These are phyloP conservation scores for Leucophenga varia DNA, from an alignment of 1,140 invertebrate species.

Conservation along the genomic window DNA sequence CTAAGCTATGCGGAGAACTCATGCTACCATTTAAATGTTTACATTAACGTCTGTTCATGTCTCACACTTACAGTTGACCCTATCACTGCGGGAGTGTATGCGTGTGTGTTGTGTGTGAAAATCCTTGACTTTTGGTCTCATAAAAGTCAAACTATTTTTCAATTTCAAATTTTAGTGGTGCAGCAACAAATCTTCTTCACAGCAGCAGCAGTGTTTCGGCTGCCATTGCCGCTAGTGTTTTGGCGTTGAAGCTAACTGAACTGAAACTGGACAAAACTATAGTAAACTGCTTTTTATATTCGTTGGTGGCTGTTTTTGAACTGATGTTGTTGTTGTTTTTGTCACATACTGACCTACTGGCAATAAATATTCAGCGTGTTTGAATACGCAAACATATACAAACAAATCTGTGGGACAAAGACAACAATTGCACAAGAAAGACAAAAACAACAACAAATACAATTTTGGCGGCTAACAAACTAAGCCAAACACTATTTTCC, in stretches of 20 bases:
- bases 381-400: no score
- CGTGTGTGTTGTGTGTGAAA: constrained; percentile 17
- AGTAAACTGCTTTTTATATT: no score
- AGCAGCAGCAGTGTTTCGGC: no score
- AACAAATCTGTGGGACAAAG: constrained; percentile 16
- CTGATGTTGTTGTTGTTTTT: constrained; percentile 23
- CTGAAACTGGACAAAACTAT: no score
- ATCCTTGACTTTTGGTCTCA: constrained; percentile 40
- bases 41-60: no score
- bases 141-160: constrained; percentile 54
- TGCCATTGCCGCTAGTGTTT: constrained; percentile 4
- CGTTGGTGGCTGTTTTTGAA: constrained; percentile 13
- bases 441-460: constrained; percentile 5
- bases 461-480: neutral
- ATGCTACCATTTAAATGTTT: no score
- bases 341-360: constrained; percentile 38
- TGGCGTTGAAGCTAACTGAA: no score
- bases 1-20: no score
- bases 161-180: constrained; percentile 50
- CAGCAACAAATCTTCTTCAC: constrained; percentile 49
- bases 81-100: no score
- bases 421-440: constrained; percentile 16
- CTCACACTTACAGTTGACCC: no score
- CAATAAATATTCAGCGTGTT: constrained; percentile 49
- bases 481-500: no score